Conservation (phyloP, 92 coral and sea anemone genomes). For the Pocillopora grandis region DNA sequence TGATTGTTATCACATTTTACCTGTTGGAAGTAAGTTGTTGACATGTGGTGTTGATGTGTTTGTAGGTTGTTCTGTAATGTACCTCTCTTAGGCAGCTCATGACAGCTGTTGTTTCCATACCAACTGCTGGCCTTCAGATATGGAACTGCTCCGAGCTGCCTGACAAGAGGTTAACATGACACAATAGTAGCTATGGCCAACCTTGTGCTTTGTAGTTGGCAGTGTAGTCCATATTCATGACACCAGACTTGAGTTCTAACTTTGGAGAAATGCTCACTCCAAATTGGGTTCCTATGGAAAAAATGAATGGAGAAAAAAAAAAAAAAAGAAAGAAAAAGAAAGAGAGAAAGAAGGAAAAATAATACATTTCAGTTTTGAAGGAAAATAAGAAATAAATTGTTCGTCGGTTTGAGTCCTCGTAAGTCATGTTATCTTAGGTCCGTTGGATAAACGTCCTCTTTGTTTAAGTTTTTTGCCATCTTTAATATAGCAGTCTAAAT, state of each 20-base stretch:
- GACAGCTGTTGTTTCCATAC: slow-evolving; percentile 42
- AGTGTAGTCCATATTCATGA: background rate
- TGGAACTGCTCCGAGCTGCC: slow-evolving; percentile 39
- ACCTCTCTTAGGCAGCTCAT: slow-evolving; percentile 49
- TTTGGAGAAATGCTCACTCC: background rate
- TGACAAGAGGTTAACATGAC: slow-evolving; percentile 41
- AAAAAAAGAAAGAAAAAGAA: too few relatives aligned
- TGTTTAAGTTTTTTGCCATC: too few relatives aligned
- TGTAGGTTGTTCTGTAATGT: slow-evolving; percentile 46
- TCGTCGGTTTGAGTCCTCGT: too few relatives aligned
- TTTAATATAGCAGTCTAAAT: too few relatives aligned
- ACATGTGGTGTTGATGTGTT: slow-evolving; percentile 45
- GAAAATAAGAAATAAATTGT: too few relatives aligned
- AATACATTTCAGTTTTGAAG: too few relatives aligned
- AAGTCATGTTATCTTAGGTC: too few relatives aligned
- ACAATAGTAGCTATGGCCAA: slow-evolving; percentile 32
- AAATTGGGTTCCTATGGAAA: background rate
- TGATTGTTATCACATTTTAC: background rate
- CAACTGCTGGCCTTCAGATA: slow-evolving; percentile 40
- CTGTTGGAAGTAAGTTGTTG: slow-evolving; percentile 29
- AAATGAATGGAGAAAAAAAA: background rate
- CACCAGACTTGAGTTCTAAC: background rate
- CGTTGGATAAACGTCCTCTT: too few relatives aligned
- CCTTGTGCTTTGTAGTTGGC: background rate
- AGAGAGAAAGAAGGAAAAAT: background rate